Evolutionary conservation across 2,797 vertebrate genomes (phyloP).

Genomic region (Acestrorhynchus altus): DNA sequence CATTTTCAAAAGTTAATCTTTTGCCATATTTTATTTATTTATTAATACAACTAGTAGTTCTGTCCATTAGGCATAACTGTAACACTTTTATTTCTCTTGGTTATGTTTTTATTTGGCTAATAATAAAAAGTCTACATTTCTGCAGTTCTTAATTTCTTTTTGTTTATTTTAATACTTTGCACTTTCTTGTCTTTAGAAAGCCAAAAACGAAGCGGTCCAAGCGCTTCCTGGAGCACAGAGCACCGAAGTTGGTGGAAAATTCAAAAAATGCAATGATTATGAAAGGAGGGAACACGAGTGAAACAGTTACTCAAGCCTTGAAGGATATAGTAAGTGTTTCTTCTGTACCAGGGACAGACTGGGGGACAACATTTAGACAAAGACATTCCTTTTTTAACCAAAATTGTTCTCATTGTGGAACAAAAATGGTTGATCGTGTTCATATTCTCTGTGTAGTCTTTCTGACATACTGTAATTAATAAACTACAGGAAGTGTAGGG

Average conservation of each 20-base stretch:
- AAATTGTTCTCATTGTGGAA: no score
- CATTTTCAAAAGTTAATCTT: no score
- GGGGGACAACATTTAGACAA: no score
- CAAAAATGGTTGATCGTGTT: no score
- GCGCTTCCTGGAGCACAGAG: conserved; percentile 89
- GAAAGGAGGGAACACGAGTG: conserved; percentile 91
- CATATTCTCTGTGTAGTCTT: no score
- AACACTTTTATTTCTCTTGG: background rate
- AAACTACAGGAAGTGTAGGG: no score
- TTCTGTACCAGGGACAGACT: no score
- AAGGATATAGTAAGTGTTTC: conserved; percentile 88
- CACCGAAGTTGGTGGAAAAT: conserved; percentile 88
- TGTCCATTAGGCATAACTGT: no score
- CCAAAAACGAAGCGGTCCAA: conserved; percentile 94
- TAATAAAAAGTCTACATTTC: background rate
- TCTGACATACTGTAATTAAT: no score
- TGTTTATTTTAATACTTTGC: background rate
- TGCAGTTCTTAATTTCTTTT: background rate
- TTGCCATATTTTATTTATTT: no score
- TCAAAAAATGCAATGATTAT: conserved; percentile 92
- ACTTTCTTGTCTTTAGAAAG: conserved; percentile 76
- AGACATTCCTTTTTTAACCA: no score
- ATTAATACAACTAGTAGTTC: background rate
- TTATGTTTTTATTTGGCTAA: background rate
- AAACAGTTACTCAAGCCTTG: conserved; percentile 83